Evolutionary conservation across 2,888 invertebrate species (phyloP).

Genomic region (Dioctria linearis): DNA sequence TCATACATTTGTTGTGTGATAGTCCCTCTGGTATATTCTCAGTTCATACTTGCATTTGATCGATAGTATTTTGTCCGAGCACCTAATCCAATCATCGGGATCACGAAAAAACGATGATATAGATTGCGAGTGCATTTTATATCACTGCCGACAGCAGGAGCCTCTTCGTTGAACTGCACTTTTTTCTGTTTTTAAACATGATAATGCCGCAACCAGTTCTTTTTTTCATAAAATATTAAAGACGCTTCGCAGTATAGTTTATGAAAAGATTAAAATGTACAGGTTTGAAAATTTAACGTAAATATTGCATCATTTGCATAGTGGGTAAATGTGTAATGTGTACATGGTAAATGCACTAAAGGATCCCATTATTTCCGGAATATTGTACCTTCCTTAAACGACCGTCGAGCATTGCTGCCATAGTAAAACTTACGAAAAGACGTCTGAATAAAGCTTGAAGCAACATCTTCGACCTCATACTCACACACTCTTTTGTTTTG

Average conservation of each 20-base stretch:
- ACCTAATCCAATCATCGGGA: too few species aligned
- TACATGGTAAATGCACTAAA: not conserved
- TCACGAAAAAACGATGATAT: too few species aligned
- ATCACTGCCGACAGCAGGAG: too few species aligned
- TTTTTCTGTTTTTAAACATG: too few species aligned
- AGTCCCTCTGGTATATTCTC: too few species aligned
- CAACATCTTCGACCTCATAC: constrained; percentile 2
- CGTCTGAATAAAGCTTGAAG: not conserved
- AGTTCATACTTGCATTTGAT: too few species aligned
- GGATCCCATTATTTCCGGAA: constrained; percentile 52
- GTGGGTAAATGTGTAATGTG: not conserved
- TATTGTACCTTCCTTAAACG: constrained; percentile 39
- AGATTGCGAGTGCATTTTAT: too few species aligned
- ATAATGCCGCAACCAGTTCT: not conserved
- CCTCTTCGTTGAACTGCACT: too few species aligned
- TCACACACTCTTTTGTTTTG: constrained; percentile 16
- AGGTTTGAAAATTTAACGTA: not conserved
- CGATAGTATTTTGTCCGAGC: too few species aligned
- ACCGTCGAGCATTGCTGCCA: not conserved
- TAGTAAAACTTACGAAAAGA: constrained; percentile 2
- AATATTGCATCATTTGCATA: constrained; percentile 20
- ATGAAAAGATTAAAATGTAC: constrained; percentile 40
- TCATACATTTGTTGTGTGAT: too few species aligned
- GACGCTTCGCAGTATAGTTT: not conserved
- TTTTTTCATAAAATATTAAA: not conserved